Base-by-base conservation (phyloP, 2,888 invertebrate genomes). In the Axea sp. region DNA sequence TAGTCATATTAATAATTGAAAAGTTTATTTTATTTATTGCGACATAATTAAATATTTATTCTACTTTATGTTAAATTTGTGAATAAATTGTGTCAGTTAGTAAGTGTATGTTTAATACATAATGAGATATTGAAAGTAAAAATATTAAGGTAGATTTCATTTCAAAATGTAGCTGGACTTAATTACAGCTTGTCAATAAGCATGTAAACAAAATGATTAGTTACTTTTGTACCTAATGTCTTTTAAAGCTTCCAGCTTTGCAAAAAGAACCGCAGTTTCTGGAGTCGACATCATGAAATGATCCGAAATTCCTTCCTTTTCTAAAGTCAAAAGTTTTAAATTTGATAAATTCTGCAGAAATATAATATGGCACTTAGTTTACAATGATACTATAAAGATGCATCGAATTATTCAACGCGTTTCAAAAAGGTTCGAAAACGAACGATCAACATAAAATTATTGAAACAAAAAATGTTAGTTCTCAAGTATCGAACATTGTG, bases 211-310 rank as follows among this genome's bases (percentile, higher is more conserved):
- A 19, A 19, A 4, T 4, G 4, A 19, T 19, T 19, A 19, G 4
- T 19, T n/a, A n/a, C n/a, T 3, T 9, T 30, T 2, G 81, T 89
- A 95, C 95, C 95, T 92, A 79, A 97, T 96, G 87, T 97, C 97
- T 89, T 97, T 97, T 83, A 97, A 91, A 69, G 95, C 96, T 89
- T 97, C 97, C 78, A 97, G 89, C 89, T 97, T 97, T 47, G 96
- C 95, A 88, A 95, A 95, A 85, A 96, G 93, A 83, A 94, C 93
- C 69, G 95, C 91, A 88, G 96, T 95, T 88, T 94, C 94, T 79
- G 93, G 91, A 84, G 92, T 92, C 71, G 93, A 92, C 92, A 94
- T 94, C 82, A 85, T 89, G 47, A 45, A 28, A 31, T 35, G 55
- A 8, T 39, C 2, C 1, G 5, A 49, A 47, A 57, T 47, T 7